Base-by-base conservation (phyloP, 2,113 vertebrate genomes). In the Bubo bubo region DNA sequence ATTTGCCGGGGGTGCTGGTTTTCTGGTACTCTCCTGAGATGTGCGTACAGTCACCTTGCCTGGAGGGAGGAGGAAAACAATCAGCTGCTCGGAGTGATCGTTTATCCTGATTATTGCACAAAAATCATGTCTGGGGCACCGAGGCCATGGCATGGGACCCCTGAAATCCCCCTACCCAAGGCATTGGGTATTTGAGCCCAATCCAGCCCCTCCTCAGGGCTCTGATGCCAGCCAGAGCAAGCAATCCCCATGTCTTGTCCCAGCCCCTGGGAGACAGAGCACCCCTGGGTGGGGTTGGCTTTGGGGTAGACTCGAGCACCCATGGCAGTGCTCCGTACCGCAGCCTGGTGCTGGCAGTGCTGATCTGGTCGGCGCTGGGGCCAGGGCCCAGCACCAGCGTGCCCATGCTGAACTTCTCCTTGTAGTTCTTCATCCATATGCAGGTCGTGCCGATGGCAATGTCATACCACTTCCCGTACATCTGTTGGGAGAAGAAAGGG, bases 391-490 rank as follows among this genome's bases (percentile, higher is more conserved):
- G 96, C 20, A 98, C 95, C 94, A 99, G 52, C 0, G 98, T 99
- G 71, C 99, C 98, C 52, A 99, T 96, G 37, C 96, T 96, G 83
- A 97, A 88, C 8, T 96, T 97, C 63, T 91, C 90, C 66, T 95
- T 98, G 83, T 98, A 79, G 32, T 84, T 96, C 72, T 96, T 97
- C 88, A 98, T 75, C 97, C 98, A 97, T 0, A 86, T 95, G 88
- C 98, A 99, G 20, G 98, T 98, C 0, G 98, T 98, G 9, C 98
- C 99, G 0, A 98, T n/a, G 2, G 98, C 99, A 2, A 99, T 18
- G 9, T 98, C 98, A 4, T 98, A 98, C 99, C 99, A 99, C 35
- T 99, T 99, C 43, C 99, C 99, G 0, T 97, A 98, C 43, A 98
- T 95, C 98, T 98, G 95, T 4, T 6, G 76, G 87, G 63, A 75